Base-by-base conservation (phyloP, 2,113 vertebrate genomes). In the Hippopotamus amphibius region DNA sequence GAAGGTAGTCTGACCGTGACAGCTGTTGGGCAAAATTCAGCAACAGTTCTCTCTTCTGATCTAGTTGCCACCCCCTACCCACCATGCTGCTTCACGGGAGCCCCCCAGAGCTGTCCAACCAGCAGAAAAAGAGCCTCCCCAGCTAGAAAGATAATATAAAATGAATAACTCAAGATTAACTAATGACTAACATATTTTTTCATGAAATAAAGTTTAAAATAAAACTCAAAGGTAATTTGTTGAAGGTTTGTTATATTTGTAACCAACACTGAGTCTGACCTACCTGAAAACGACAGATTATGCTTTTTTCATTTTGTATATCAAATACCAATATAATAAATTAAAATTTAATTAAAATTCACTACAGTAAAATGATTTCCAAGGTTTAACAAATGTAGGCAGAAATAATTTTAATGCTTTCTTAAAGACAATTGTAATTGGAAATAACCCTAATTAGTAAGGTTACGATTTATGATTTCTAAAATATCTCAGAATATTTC, bases 401-500 rank as follows among this genome's bases (percentile, higher is more conserved):
- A 61, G 48, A 81, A 92, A 65, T 55, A 72, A 87, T 81, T 81
- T 80, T 65, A 72, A 77, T 79, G 68, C 46, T 69, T 53, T 63
- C 43, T 55, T 82, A 48, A 63, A 81, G 55, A 81, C 46, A 72
- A 63, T 71, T 71, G 37, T 86, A 80, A 74, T 19, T 88, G 74
- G 37, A 81, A 72, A n/a, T 79, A 87, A 92, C 1, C 30, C 55
- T 65, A 19, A 66, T 95, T 88, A 88, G 6, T 85, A 95, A 69
- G 13, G 21, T 65, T 57, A 95, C 66, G 28, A 37, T 72, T 92
- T 55, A 69, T 57, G 57, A 17, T 57, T 92, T 65, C 74, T 72
- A 72, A 95, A 88, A 41, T 43, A 72, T 46, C n/a, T 74, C 55
- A 88, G 24, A 79, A 71, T 82, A 88, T 80, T 80, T 92, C 63